These are phyloP conservation scores for Idris sp. DNA, from an alignment of 1,140 invertebrate species.

Conservation along the genomic window DNA sequence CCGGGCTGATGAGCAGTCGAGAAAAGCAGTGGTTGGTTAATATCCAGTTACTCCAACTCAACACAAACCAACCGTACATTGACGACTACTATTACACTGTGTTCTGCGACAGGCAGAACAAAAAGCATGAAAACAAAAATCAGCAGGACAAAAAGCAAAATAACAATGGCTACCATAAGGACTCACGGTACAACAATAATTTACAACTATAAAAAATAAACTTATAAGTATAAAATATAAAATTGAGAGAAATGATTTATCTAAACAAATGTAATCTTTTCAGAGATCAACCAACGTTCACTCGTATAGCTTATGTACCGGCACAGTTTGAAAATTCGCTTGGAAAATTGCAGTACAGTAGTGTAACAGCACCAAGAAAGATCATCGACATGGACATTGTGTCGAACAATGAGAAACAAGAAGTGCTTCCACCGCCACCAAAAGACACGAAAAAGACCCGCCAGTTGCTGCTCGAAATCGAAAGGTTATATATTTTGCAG, in stretches of 20 bases:
- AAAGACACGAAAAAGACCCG: constrained; percentile 83
- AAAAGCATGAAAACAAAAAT: constrained; percentile 76
- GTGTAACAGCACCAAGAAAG: constrained; percentile 94
- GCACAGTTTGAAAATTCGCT: constrained; percentile 95
- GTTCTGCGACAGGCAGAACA: constrained; percentile 74
- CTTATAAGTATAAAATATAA: no score
- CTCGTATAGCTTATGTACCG: constrained; percentile 84
- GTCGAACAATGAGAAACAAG: constrained; percentile 79
- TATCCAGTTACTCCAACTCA: constrained; percentile 93
- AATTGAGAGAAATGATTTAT: no score
- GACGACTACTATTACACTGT: constrained; percentile 92
- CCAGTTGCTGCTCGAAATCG: constrained; percentile 89
- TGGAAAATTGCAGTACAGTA: constrained; percentile 91
- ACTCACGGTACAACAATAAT: constrained; percentile 75
- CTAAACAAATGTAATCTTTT: no score
- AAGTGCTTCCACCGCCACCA: constrained; percentile 70
- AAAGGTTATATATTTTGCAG: constrained; percentile 84
- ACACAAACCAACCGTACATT: constrained; percentile 90
- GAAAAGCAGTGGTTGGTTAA: constrained; percentile 97
- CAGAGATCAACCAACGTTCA: constrained; percentile 75
- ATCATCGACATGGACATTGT: constrained; percentile 94
- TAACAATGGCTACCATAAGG: constrained; percentile 73
- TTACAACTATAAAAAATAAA: no score
- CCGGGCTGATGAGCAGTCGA: constrained; percentile 91
- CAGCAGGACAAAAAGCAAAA: constrained; percentile 74